Percentiles rank a stretch among this genome's conserved stretches.
These are phyloP conservation scores for Streptopelia turtur DNA, from an alignment of 2,797 vertebrate species.

Conservation along the genomic window DNA sequence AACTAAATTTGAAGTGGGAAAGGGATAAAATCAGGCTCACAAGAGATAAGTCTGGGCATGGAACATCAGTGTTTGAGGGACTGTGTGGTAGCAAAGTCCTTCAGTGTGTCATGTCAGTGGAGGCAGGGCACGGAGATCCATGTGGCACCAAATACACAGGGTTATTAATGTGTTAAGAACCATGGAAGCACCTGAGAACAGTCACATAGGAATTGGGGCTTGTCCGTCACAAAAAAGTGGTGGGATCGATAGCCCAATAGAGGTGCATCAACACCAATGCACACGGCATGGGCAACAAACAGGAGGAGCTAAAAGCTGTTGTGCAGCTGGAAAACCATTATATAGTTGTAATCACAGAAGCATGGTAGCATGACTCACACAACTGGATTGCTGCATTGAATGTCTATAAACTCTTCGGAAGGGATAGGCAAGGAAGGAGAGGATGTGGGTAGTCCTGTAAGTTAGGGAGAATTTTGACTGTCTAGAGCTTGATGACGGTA, in stretches of 20 bases:
- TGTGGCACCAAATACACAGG: not conserved
- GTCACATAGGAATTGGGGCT: no score
- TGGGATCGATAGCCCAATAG: not conserved
- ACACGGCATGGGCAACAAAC: not conserved
- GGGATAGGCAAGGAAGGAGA: not conserved
- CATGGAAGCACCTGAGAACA: not conserved
- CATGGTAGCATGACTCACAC: not conserved
- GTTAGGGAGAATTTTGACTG: not conserved
- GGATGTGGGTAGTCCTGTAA: rapidly evolving
- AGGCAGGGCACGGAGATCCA: not conserved
- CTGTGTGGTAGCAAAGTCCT: not conserved
- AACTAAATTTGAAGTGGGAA: not conserved
- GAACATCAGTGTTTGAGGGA: not conserved
- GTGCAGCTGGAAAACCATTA: not conserved
- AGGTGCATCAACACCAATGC: not conserved
- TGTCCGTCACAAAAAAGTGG: not conserved
- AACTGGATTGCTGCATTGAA: no score
- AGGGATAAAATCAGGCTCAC: not conserved
- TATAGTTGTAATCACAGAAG: not conserved
- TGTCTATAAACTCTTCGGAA: not conserved
- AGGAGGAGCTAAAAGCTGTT: not conserved
- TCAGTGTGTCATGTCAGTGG: not conserved
- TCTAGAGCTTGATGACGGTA: not conserved
- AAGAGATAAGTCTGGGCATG: no score
- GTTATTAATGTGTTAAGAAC: not conserved